Evolutionary conservation across 1,140 invertebrate species (phyloP), one percentile per base, ranked within the genome.

Genomic region (Augochlora pura): DNA sequence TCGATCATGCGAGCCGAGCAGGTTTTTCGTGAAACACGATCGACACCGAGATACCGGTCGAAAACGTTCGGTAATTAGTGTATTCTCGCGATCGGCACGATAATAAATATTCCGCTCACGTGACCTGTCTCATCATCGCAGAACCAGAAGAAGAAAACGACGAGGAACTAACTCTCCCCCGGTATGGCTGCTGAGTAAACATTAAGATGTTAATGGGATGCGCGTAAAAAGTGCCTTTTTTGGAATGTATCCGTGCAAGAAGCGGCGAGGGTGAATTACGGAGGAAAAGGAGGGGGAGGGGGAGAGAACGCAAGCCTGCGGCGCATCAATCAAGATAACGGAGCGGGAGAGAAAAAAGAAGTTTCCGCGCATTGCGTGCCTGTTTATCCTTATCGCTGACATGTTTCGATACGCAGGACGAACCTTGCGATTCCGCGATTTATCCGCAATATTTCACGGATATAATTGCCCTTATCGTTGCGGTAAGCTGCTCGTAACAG

Each of bases 81-180:
- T 60, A 69, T 38, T 69, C 66, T 69, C 25, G 16, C 25, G 65
- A 69, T 69, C 65, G 65, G 10, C 25, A n/a, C 1, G 14, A 65
- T n/a, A 77, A 77, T 77, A 77, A 69, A 69, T 69, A 69, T 69
- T 64, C 60, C 27, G 27, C 4, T 73, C 66, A 60, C 66, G 54
- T 77, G 74, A 77, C 60, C 39, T 27, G 60, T 69, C 27, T 25
- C 32, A 6, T 27, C 46, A 66, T n/a, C 16, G 18, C 16, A 39
- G 18, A 7, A 7, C 25, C 4, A 32, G 32, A 4, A 32, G 32
- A 32, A 32, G 32, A 32, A 32, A 4, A 32, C 1, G 32, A 32
- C 1, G 32, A 32, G 32, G 32, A 32, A 32, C 32, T 32, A 32
- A 52, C 16, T n/a, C 46, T 7, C 1, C 0, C 14, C n/a, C 52